Evolutionary conservation across 2,113 vertebrate species (phyloP).

Genomic region (Phaethon lepturus): DNA sequence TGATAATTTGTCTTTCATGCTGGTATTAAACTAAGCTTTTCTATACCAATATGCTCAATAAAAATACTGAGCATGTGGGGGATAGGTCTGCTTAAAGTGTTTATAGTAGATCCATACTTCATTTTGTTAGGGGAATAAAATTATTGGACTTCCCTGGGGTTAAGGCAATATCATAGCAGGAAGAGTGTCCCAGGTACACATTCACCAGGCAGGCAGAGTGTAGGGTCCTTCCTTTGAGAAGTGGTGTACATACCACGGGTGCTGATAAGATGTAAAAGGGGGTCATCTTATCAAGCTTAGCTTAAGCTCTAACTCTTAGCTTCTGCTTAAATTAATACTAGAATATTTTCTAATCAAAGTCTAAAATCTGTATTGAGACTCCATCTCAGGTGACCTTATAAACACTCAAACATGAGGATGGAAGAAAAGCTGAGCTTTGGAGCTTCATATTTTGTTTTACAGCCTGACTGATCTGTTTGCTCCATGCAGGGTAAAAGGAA

Average conservation of each 20-base stretch:
- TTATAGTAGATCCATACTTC: background rate
- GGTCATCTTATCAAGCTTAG: too few species aligned
- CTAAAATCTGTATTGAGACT: background rate
- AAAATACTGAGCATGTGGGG: accelerated
- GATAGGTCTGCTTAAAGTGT: background rate
- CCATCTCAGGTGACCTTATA: conserved; percentile 19
- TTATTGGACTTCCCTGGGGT: accelerated
- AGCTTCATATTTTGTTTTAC: background rate
- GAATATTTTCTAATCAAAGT: conserved; percentile 25
- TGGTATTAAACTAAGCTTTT: background rate
- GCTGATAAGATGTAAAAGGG: background rate
- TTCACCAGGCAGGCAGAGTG: background rate
- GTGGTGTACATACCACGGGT: accelerated
- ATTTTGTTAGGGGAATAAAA: background rate
- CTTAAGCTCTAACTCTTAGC: background rate
- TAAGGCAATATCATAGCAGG: background rate
- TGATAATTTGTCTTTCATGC: background rate
- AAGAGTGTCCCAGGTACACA: background rate
- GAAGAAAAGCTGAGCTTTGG: conserved; percentile 1
- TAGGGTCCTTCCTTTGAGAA: background rate
- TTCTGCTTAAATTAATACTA: background rate
- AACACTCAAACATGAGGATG: conserved; percentile 3
- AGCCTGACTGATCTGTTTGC: background rate
- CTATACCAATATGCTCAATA: background rate
- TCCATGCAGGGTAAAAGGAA: background rate